A percentile compares a stretch with the other conserved stretches of the same genome.
These are phyloP conservation scores for Maniola hyperantus DNA, from an alignment of 2,888 invertebrate species.

Conservation along the genomic window DNA sequence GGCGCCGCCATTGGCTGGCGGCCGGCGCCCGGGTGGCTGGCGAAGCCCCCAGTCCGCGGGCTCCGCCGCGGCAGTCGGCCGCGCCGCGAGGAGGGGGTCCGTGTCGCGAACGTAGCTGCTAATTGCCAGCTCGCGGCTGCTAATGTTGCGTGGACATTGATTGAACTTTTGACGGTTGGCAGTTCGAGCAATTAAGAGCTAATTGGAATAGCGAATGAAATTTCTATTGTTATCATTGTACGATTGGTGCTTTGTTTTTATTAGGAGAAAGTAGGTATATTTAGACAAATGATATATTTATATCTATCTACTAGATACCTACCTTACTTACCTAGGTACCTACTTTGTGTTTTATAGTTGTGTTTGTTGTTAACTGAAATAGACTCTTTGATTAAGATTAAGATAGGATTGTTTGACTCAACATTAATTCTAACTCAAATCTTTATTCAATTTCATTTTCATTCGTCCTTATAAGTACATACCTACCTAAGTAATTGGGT, in stretches of 20 bases:
- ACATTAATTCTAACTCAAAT: too few relatives aligned
- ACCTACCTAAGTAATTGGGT: background rate
- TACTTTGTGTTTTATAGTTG: conserved; percentile 2
- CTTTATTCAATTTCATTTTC: too few relatives aligned
- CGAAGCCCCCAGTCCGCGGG: conserved; percentile 39
- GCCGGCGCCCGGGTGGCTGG: conserved; percentile 48
- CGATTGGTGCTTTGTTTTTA: conserved; percentile 15
- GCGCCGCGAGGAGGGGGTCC: conserved; percentile 51
- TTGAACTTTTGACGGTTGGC: conserved; percentile 31
- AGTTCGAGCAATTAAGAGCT: conserved; percentile 24
- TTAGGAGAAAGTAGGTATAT: conserved; percentile 6
- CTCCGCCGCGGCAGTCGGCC: conserved; percentile 44
- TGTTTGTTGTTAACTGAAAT: background rate
- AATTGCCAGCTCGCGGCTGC: conserved; percentile 39
- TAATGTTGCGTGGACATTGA: conserved; percentile 39
- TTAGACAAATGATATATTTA: background rate
- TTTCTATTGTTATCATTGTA: conserved; percentile 17
- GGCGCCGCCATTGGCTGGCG: conserved; percentile 50
- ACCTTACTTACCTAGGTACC: too few relatives aligned
- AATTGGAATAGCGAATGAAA: conserved; percentile 19
- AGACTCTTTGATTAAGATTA: background rate
- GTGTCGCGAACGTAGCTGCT: conserved; percentile 37
- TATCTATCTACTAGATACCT: background rate
- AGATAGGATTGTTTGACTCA: too few relatives aligned
- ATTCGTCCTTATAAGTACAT: background rate